Evolutionary conservation across 2,113 vertebrate species (phyloP), one percentile per base, ranked within the genome.

Genomic region (Odontesthes bonariensis): DNA sequence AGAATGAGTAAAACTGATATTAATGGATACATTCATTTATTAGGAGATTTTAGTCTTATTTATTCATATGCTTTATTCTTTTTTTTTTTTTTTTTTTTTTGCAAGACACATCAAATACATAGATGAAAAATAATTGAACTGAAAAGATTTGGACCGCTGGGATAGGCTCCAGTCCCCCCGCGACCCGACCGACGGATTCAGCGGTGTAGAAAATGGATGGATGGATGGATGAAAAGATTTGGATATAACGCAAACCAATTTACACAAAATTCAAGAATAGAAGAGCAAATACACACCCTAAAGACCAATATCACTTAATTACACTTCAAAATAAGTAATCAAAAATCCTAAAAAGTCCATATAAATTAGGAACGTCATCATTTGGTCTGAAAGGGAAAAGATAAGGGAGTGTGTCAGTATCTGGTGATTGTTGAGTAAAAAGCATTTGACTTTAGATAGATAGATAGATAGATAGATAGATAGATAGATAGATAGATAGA

Each of bases 321-420:
- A 38, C 6, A 10, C 27, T 27, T 38, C 35, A 38, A 38, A 38
- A 27, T 2, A 38, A 23, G 32, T 13, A 5, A 32, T 59, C 14
- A 55, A 31, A 68, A 19, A 11, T n/a, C 31, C 3, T 23, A 22
- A 8, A 27, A 56, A 32, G 14, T 58, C 17, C 5, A 60, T 3
- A 27, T 57, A 16, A 22, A 17, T 27, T 10, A 14, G 3, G 13
- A 38, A 4, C 22, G 1, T 59, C 33, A 46, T 83, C 69, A 85
- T 76, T 80, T 86, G 7, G 64, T 88, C 90, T 91, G 44, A 69
- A 86, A 80, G 19, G 47, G 20, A 44, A 56, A 55, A 57, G 46
- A 42, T 65, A 0, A 58, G 4, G 5, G 14, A 51, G 69, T 8
- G 2, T 35, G 23, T 72, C 9, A 77, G 11, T 4, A 56, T 51